These are phyloP conservation scores for Quiscalus mexicanus DNA, from an alignment of 2,113 vertebrate species.

Conservation along the genomic window DNA sequence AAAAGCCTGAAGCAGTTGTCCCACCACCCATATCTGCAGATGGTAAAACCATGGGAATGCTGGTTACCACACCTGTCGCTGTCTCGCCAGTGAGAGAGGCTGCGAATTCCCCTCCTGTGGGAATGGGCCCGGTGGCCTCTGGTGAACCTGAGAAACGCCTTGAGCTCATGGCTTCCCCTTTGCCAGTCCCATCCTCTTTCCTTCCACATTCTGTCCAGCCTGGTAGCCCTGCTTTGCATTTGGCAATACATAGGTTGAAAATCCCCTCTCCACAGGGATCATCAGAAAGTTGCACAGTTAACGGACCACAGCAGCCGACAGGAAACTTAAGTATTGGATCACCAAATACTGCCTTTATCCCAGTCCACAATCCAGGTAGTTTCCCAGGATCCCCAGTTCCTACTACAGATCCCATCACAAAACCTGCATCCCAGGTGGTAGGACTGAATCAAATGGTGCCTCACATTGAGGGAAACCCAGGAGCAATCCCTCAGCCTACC, in stretches of 20 bases:
- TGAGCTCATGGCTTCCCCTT: conserved; percentile 73
- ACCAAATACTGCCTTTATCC: conserved; percentile 82
- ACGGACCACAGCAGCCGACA: conserved; percentile 74
- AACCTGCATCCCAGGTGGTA: conserved; percentile 77
- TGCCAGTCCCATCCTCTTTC: conserved; percentile 77
- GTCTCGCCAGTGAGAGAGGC: conserved; percentile 73
- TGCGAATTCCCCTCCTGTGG: conserved; percentile 62
- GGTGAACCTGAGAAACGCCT: conserved; percentile 81
- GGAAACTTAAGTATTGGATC: conserved; percentile 77
- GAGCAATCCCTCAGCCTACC: conserved; percentile 76
- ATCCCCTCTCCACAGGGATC: conserved; percentile 73
- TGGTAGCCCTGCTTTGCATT: conserved; percentile 77
- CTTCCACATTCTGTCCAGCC: conserved; percentile 74
- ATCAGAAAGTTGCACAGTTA: conserved; percentile 72
- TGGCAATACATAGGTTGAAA: conserved; percentile 86
- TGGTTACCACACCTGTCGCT: conserved; percentile 76
- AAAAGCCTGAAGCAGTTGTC: conserved; percentile 74
- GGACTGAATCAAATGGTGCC: conserved; percentile 81
- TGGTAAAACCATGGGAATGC: conserved; percentile 78
- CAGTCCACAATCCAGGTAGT: conserved; percentile 78
- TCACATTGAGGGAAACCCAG: conserved; percentile 80
- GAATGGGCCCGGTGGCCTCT: conserved; percentile 54
- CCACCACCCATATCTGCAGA: conserved; percentile 77
- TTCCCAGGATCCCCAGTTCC: conserved; percentile 76
- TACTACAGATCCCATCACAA: conserved; percentile 76